phyloP scores from a whole-genome alignment of 2,113 vertebrate genomes.

The Dipodomys stephensi region DNA sequence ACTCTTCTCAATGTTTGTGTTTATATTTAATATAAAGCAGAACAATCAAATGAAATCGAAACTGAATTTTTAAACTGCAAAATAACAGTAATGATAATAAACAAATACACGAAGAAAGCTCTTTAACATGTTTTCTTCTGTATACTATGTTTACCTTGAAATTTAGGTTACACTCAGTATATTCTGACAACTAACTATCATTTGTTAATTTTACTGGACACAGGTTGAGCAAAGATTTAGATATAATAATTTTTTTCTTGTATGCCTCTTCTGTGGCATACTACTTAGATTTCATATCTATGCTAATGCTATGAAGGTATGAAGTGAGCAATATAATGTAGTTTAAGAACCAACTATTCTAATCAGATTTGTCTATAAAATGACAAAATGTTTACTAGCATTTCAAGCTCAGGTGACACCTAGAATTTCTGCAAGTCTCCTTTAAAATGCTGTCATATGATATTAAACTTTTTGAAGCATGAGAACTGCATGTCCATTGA shows the following conservation, averaged over 20 bases:
- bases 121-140: neutral
- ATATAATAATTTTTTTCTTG: neutral
- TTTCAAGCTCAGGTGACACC: neutral
- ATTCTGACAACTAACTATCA: neutral
- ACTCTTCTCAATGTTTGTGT: neutral
- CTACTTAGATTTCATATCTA: neutral
- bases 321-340: neutral
- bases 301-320: neutral
- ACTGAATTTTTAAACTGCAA: neutral
- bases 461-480: neutral
- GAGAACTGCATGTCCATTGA: neutral
- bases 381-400: neutral
- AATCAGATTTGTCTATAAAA: neutral
- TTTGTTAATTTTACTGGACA: neutral
- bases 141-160: neutral
- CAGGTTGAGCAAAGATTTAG: neutral
- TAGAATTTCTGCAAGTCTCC: neutral
- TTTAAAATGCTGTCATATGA: neutral
- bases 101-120: too few relatives aligned
- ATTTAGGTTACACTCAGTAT: neutral
- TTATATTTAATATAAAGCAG: neutral
- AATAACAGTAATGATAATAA: neutral
- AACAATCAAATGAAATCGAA: neutral
- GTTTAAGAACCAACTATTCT: neutral
- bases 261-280: neutral